Base-by-base conservation (phyloP, 2,888 invertebrate genomes). In the Criorhina ranunculi region DNA sequence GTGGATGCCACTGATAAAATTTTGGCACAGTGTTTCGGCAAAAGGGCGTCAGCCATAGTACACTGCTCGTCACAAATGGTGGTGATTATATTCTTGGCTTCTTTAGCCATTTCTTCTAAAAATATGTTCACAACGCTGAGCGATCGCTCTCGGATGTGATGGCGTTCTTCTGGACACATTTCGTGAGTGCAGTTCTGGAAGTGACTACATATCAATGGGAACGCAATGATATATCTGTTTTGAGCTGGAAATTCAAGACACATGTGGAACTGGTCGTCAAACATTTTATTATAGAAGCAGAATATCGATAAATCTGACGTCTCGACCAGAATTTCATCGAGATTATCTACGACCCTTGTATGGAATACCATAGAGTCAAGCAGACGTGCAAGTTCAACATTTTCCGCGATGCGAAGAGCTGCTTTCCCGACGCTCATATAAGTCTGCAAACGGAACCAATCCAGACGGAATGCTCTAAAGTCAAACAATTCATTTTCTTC, bases 51-150 rank as follows among this genome's bases (percentile, higher is more conserved):
- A 89, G 98, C 97, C 95, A 99, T 96, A 87, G 96, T 96, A 91
- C 99, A 98, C 90, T 99, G 99, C 89, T 99, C 98, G 92, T 99
- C 99, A 92, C 99, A 99, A 89, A 99, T 98, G 5, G 98, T 98
- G 0, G 98, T 98, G 53, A 99, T 98, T 42, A 99, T 99, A 91
- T 99, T 99, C 91, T 99, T 98, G 0, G 98, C 98, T 91, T 99
- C 99, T 91, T 98, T 98, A 0, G 99, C 98, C 97, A 99, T 99
- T 93, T 99, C 99, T 91, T 99, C 99, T 72, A 99, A 93, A 91
- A 98, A 99, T 94, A 98, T 96, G 89, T 99, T 99, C 0, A 99
- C 99, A 46, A 99, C 97, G 31, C 98, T 98, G 19, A 99, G 93
- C 89, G 98, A 98, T 86, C 98, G 94, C 89, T 99, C 98, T 67